A percentile compares a stretch with the other conserved stretches of the same genome.
These are phyloP conservation scores for Aldabrachelys gigantea DNA, from an alignment of 2,113 vertebrate species.

Conservation along the genomic window DNA sequence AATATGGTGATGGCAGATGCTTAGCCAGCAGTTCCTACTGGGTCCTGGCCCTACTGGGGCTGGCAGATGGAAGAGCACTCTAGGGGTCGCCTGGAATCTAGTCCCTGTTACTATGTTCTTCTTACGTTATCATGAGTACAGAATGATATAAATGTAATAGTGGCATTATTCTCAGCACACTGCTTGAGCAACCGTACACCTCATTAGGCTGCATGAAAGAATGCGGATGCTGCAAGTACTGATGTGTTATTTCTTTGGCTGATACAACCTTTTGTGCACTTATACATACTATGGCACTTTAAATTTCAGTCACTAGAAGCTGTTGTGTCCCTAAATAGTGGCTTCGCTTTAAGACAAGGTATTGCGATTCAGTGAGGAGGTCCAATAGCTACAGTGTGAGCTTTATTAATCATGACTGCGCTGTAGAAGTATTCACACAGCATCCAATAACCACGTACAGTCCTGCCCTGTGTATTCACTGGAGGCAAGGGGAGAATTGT, in stretches of 20 bases:
- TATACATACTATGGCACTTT: fast-evolving
- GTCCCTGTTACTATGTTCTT: neutral
- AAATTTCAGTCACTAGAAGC: neutral
- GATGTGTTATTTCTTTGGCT: neutral
- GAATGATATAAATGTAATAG: fast-evolving
- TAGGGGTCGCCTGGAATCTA: neutral
- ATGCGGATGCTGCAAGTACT: neutral
- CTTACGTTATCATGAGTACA: fast-evolving
- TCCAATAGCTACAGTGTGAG: neutral
- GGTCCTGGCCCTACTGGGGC: fast-evolving
- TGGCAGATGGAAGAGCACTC: neutral
- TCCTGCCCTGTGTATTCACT: neutral
- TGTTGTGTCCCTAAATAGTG: neutral
- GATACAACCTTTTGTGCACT: fast-evolving
- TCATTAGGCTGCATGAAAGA: neutral
- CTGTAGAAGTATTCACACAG: neutral
- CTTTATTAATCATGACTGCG: neutral
- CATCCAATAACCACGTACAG: neutral
- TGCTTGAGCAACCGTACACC: neutral
- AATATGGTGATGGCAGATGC: fast-evolving
- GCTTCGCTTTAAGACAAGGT: neutral
- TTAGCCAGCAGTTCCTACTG: neutral
- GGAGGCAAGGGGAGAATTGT: neutral
- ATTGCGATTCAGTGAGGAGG: neutral
- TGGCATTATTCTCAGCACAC: neutral